Evolutionary conservation across 2,888 invertebrate species (phyloP).

Genomic region (Callosobruchus maculatus): DNA sequence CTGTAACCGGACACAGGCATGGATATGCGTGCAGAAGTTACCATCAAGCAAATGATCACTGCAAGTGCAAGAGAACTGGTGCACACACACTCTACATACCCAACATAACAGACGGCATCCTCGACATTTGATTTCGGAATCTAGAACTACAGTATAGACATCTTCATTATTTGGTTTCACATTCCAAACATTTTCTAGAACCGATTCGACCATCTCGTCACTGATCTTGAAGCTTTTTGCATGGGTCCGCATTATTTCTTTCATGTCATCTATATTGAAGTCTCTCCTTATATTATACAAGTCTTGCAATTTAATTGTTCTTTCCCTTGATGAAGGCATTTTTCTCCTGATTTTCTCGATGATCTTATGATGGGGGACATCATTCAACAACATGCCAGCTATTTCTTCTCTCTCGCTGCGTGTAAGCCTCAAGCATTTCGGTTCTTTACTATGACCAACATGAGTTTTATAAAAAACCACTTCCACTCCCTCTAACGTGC

Average conservation of each 20-base stretch:
- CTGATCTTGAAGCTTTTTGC: not conserved
- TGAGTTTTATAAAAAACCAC: not conserved
- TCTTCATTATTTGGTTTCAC: not conserved
- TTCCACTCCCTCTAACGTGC: not conserved
- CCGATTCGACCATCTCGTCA: not conserved
- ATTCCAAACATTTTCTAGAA: not conserved
- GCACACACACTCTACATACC: not conserved
- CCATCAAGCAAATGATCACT: not conserved
- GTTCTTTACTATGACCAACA: not conserved
- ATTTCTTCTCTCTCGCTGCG: not conserved
- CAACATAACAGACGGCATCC: not conserved
- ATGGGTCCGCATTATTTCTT: not conserved
- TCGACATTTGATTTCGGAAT: not conserved
- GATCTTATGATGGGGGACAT: not conserved
- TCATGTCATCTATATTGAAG: not conserved
- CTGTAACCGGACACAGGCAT: not conserved
- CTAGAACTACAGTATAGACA: not conserved
- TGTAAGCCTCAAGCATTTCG: not conserved
- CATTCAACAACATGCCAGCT: not conserved
- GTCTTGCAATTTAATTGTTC: not conserved
- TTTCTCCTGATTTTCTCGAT: not conserved
- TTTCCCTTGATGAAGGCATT: not conserved
- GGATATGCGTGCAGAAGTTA: not conserved
- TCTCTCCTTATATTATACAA: not conserved
- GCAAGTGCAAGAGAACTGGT: not conserved